These are phyloP conservation scores for Hippocampus guttulatus DNA, from an alignment of 2,113 vertebrate genomes.

Conservation along the genomic window DNA sequence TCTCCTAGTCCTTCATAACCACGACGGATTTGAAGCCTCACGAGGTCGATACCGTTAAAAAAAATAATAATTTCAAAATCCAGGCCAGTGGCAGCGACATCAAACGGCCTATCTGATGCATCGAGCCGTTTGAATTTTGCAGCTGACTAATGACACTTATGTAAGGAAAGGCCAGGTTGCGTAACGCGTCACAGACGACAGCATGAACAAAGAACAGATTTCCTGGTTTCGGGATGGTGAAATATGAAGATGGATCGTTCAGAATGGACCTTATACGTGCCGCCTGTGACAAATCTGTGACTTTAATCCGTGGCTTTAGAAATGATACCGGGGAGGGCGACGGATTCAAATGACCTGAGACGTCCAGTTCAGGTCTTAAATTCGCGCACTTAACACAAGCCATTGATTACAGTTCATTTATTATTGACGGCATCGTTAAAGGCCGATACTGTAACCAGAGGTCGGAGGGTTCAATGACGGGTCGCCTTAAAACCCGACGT, in stretches of 20 bases:
- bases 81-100: conserved; percentile 18
- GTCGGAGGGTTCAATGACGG: conserved; percentile 43
- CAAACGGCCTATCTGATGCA: conserved; percentile 26
- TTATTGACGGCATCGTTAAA: conserved; percentile 42
- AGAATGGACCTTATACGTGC: conserved; percentile 7
- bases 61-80: conserved; percentile 12
- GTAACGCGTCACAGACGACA: conserved; percentile 56
- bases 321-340: neutral
- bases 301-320: neutral
- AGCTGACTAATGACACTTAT: conserved; percentile 55
- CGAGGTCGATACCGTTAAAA: neutral
- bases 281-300: conserved; percentile 2
- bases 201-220: conserved; percentile 67
- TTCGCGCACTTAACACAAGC: conserved; percentile 18
- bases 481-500: conserved; percentile 31
- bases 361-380: too few species aligned
- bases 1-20: neutral
- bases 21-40: neutral
- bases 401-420: conserved; percentile 39
- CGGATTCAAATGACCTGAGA: conserved; percentile 20
- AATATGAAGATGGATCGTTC: conserved; percentile 35
- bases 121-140: conserved; percentile 48
- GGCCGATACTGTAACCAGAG: conserved; percentile 35
- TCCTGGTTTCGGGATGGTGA: conserved; percentile 53
- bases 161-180: conserved; percentile 51